A percentile compares a stretch with the other conserved stretches of the same genome.
Conservation (phyloP, 2,888 invertebrate species). For the Coelinius sp. region DNA sequence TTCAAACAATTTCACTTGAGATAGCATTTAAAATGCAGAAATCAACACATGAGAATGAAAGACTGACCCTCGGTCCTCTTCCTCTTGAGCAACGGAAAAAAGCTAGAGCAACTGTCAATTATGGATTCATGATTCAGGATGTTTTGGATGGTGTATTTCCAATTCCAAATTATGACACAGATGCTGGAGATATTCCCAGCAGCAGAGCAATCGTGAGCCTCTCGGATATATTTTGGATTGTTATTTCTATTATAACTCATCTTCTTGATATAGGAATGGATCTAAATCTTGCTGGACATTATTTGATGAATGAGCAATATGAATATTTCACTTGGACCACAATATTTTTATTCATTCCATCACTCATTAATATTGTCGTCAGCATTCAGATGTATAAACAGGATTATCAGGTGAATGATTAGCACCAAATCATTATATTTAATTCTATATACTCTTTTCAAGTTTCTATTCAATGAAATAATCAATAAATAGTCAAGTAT, state of each 20-base stretch:
- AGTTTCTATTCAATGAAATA: background rate
- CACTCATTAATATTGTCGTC: constrained; percentile 82
- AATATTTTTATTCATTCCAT: constrained; percentile 81
- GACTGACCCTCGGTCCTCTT: background rate
- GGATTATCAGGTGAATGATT: constrained; percentile 60
- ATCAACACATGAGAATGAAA: background rate
- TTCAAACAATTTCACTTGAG: background rate
- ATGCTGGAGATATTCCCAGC: constrained; percentile 60
- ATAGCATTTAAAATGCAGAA: background rate
- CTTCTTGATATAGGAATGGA: constrained; percentile 80
- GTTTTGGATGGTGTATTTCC: constrained; percentile 52
- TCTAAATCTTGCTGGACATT: constrained; percentile 79
- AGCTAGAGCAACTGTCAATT: constrained; percentile 9
- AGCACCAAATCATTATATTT: background rate
- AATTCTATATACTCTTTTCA: background rate
- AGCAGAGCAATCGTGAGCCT: constrained; percentile 66
- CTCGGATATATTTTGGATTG: constrained; percentile 77
- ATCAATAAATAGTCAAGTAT: too few species aligned
- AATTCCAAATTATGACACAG: constrained; percentile 48
- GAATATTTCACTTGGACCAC: constrained; percentile 80
- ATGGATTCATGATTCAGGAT: constrained; percentile 20
- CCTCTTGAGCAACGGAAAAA: constrained; percentile 23
- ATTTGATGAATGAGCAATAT: constrained; percentile 73
- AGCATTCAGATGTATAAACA: constrained; percentile 79
- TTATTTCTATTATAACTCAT: constrained; percentile 79